Percentiles rank a stretch among this genome's conserved stretches.
phyloP scores from a whole-genome alignment of 2,113 vertebrate species.

The Oreochromis aureus region DNA sequence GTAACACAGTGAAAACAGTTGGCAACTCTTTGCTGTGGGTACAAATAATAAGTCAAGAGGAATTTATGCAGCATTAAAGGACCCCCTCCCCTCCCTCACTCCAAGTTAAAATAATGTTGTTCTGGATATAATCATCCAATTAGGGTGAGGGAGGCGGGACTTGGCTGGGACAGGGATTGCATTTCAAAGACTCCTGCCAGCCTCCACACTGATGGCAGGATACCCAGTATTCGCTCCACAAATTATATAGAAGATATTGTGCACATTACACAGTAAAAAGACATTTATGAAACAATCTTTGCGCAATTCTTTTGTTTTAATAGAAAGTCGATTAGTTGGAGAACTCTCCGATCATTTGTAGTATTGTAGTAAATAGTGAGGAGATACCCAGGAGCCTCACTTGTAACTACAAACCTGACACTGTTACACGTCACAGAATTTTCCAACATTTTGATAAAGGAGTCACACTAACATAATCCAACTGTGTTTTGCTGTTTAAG shows the following conservation, averaged over 20 bases:
- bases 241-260: constrained; percentile 35
- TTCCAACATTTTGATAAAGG: background rate
- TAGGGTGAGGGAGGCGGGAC: constrained; percentile 72
- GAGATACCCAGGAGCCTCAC: background rate
- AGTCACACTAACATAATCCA: background rate
- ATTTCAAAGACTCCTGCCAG: constrained; percentile 82
- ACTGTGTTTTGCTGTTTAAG: background rate
- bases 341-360: background rate
- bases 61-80: constrained; percentile 70
- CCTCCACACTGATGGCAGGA: constrained; percentile 77
- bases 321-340: background rate
- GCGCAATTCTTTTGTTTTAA: background rate
- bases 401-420: background rate
- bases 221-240: constrained; percentile 50
- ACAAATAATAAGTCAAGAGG: constrained; percentile 69
- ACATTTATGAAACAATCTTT: constrained; percentile 31
- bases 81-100: constrained; percentile 25
- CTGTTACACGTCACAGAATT: background rate
- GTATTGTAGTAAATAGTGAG: background rate
- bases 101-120: constrained; percentile 79
- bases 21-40: constrained; percentile 49
- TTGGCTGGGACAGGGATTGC: constrained; percentile 72
- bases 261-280: constrained; percentile 21
- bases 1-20: constrained; percentile 28
- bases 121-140: constrained; percentile 82